Evolutionary conservation across 1,140 invertebrate species (phyloP).

Genomic region (Drosophila ficusphila): DNA sequence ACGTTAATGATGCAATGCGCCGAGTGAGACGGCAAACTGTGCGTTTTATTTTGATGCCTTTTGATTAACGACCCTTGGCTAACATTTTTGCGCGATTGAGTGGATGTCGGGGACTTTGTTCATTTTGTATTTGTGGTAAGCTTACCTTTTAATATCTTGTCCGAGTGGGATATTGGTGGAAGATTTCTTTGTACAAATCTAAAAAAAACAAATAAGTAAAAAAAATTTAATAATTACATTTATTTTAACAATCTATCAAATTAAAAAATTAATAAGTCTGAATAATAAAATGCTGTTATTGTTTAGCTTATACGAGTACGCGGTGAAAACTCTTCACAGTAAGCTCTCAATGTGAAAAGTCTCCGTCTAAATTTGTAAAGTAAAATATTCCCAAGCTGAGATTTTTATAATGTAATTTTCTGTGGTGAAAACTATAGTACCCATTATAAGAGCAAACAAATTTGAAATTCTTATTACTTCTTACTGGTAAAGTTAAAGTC

Average conservation of each 20-base stretch:
- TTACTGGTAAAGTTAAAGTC: no score
- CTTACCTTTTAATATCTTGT: constrained; percentile 58
- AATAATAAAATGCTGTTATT: no score
- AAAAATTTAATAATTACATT: no score
- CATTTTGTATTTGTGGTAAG: constrained; percentile 18
- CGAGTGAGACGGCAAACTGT: constrained; percentile 64
- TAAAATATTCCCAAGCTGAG: constrained; percentile 24
- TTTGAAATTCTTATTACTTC: no score
- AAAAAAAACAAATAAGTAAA: constrained; percentile 14
- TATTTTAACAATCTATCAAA: no score
- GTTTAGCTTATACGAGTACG: no score
- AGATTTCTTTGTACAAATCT: constrained; percentile 64
- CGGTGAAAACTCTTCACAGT: constrained; percentile 56
- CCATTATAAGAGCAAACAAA: no score
- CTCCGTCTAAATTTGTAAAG: constrained; percentile 37
- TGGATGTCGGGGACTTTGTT: constrained; percentile 24
- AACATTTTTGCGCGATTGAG: constrained; percentile 47
- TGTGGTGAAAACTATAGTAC: no score
- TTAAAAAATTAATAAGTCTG: no score
- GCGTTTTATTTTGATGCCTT: constrained; percentile 73
- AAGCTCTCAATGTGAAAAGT: constrained; percentile 60
- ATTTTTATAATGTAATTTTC: no score
- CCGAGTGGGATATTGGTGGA: constrained; percentile 34
- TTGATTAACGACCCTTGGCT: constrained; percentile 73
- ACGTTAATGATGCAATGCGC: constrained; percentile 73